These are phyloP conservation scores for Syrrhaptes paradoxus DNA, from an alignment of 2,113 vertebrate genomes.

Conservation along the genomic window DNA sequence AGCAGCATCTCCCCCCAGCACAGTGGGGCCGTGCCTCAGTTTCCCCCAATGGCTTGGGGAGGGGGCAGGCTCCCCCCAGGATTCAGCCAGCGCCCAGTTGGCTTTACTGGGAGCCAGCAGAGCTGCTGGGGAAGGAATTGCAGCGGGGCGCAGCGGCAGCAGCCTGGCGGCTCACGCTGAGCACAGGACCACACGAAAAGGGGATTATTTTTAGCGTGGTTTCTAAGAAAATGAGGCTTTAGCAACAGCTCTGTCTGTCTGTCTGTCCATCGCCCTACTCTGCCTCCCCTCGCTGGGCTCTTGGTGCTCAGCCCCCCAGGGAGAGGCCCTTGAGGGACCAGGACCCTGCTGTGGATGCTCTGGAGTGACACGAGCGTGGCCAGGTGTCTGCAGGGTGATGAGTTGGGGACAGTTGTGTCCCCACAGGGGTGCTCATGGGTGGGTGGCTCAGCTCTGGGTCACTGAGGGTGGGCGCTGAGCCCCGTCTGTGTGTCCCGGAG, in stretches of 20 bases:
- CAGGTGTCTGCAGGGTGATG: not conserved
- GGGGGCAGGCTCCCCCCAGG: no score
- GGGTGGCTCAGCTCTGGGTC: not conserved
- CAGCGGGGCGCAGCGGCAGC: not conserved
- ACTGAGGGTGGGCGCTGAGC: fast-evolving
- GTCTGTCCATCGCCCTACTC: not conserved
- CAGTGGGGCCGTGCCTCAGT: not conserved
- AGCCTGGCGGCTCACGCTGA: not conserved
- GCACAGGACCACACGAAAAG: not conserved
- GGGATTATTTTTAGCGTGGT: slow-evolving; percentile 44
- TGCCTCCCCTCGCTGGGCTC: not conserved
- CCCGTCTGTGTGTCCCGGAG: not conserved
- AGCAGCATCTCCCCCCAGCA: not conserved
- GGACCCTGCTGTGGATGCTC: not conserved
- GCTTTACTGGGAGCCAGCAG: fast-evolving
- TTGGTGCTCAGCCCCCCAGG: fast-evolving
- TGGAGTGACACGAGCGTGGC: not conserved
- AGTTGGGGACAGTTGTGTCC: not conserved
- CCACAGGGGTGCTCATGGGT: no score
- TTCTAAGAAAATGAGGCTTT: slow-evolving; percentile 46
- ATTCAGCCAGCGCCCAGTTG: not conserved
- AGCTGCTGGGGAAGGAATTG: not conserved
- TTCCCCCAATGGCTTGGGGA: not conserved
- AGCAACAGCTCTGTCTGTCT: not conserved
- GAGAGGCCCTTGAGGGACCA: fast-evolving